Base-by-base conservation (phyloP, 1,140 invertebrate genomes). In the Cyphomyrmex costatus region DNA sequence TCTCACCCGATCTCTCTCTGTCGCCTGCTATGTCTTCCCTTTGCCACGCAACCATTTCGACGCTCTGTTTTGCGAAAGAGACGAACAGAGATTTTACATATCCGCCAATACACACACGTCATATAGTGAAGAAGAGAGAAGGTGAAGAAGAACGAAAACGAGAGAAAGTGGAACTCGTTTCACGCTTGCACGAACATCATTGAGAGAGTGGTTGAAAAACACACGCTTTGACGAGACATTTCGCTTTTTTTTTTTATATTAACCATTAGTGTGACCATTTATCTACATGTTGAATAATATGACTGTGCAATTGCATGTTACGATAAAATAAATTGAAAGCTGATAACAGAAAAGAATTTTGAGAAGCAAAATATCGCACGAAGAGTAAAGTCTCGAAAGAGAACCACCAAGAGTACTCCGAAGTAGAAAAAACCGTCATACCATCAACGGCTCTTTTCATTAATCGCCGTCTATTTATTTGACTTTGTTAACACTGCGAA, bases 101-200 rank as follows among this genome's bases (percentile, higher is more conserved):
- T 33, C 36, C n/a, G 30, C n/a, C 30, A 12, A 76, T 42, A 65
- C 33, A 49, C 76, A 27, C 21, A 60, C 56, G 36, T 63, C 70
- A 74, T 53, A 71, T 51, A 16, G 61, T 3, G 30, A 68, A 78
- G 21, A 71, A 66, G 30, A 58, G 30, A 74, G 14, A 68, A 46
- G 16, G 7, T 42, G 58, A 73, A 74, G 46, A 58, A n/a, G 58
- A 58, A 56, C 24, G 24, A 27, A 60, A 49, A 70, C 19, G 65
- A 60, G 80, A 71, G 74, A 76, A 68, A 80, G 78, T 76, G 56
- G 79, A 92, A 90, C 91, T 93, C 91, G 91, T 93, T 93, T 92
- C 91, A 93, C 90, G 91, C 89, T 92, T 77, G 86, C 90, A 71
- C 91, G 90, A 92, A 87, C 84, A 82, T 92, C 92, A 93, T 91